phyloP scores from a whole-genome alignment of 2,797 vertebrate genomes.

The Lacerta agilis region DNA sequence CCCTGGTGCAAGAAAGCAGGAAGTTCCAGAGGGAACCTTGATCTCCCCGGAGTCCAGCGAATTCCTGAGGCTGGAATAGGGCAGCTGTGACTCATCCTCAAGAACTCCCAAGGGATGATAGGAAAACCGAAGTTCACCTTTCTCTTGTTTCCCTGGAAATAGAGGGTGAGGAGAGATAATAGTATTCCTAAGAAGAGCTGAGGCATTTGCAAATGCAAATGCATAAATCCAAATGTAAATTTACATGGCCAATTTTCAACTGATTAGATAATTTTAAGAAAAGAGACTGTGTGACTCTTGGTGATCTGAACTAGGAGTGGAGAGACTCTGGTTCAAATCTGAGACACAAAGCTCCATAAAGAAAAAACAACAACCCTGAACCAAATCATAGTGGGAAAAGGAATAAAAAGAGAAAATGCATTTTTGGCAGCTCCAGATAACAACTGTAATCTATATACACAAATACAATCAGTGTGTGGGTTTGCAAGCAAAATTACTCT shows the following conservation, averaged over 20 bases:
- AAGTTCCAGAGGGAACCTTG: neutral
- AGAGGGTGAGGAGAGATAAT: neutral
- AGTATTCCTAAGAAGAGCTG: neutral
- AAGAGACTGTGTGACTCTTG: no score
- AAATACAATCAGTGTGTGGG: constrained; percentile 4
- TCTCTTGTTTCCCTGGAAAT: neutral
- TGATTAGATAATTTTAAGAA: no score
- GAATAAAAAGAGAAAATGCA: constrained; percentile 2
- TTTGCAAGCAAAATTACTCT: constrained; percentile 49
- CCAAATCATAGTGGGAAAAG: constrained; percentile 10
- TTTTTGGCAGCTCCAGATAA: constrained; percentile 13
- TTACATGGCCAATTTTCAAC: neutral
- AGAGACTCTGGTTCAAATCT: no score
- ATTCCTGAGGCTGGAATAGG: neutral
- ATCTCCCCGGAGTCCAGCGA: neutral
- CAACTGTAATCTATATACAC: constrained; percentile 34
- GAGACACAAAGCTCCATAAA: no score
- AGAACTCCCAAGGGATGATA: neutral
- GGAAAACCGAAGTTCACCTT: neutral
- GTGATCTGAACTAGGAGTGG: no score
- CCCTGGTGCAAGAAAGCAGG: neutral
- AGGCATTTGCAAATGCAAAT: neutral
- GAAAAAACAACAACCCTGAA: neutral
- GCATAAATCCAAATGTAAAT: neutral
- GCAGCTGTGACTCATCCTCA: neutral